Evolutionary conservation across 2,888 invertebrate species (phyloP).

Genomic region (Prosapia bicincta): DNA sequence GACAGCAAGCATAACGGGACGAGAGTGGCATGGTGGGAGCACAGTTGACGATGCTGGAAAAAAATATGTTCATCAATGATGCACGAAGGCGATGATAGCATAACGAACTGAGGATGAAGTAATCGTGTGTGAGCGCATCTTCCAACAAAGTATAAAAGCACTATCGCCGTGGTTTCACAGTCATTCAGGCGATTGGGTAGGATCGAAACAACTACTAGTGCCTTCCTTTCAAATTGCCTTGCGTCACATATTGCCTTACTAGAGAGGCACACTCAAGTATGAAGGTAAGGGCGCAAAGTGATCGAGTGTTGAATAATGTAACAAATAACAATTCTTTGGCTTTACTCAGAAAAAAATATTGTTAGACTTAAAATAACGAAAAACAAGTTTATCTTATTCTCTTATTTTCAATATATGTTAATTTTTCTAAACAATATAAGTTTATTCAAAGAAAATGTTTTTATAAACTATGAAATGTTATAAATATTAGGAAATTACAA

Average conservation of each 20-base stretch:
- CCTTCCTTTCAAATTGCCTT: not conserved
- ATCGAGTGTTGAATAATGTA: no score
- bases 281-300: no score
- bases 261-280: not conserved
- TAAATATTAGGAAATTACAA: no score
- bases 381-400: no score
- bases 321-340: no score
- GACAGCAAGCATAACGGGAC: not conserved
- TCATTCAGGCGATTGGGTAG: not conserved
- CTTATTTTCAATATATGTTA: no score
- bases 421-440: no score
- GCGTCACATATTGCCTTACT: not conserved
- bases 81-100: constrained; percentile 1
- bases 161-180: not conserved
- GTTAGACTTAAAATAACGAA: no score
- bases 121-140: constrained; percentile 3
- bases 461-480: no score
- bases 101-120: constrained; percentile 1
- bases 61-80: constrained; percentile 14
- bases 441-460: no score
- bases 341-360: no score
- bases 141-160: not conserved
- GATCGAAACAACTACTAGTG: not conserved
- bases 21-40: not conserved
- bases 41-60: constrained; percentile 16